phyloP scores from a whole-genome alignment of 2,113 vertebrate genomes.

The Gasterosteus nipponicus region DNA sequence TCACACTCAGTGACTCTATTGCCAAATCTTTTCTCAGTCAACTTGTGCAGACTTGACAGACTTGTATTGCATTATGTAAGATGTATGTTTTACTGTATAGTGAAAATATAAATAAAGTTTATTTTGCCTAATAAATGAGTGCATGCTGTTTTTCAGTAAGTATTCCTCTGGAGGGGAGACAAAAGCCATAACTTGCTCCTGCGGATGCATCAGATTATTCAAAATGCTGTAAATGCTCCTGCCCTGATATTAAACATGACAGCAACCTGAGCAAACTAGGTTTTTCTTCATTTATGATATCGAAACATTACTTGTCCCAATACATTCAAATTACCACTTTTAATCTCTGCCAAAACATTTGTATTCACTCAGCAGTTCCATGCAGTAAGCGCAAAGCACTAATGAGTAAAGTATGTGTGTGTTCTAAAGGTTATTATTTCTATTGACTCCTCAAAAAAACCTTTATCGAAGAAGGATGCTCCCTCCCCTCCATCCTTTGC shows the following conservation, averaged over 20 bases:
- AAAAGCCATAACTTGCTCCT: constrained; percentile 1
- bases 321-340: neutral
- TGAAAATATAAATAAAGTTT: constrained; percentile 61
- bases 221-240: neutral
- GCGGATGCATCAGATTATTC: neutral
- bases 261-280: neutral
- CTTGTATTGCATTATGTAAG: neutral
- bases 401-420: neutral
- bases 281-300: neutral
- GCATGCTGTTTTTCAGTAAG: constrained; percentile 3
- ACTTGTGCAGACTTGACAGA: neutral
- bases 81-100: neutral
- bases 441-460: constrained; percentile 1
- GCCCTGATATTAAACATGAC: neutral
- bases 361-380: neutral
- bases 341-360: neutral
- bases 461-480: constrained; percentile 5
- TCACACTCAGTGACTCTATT: too few species aligned
- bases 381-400: neutral
- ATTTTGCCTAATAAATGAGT: constrained; percentile 35
- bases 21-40: too few species aligned
- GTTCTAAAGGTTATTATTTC: neutral
- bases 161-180: constrained; percentile 59
- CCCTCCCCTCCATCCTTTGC: constrained; percentile 25
- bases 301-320: neutral